Evolutionary conservation across 2,888 invertebrate species (phyloP), one percentile per base, ranked within the genome.

Genomic region (Zaprionus bogoriensis): DNA sequence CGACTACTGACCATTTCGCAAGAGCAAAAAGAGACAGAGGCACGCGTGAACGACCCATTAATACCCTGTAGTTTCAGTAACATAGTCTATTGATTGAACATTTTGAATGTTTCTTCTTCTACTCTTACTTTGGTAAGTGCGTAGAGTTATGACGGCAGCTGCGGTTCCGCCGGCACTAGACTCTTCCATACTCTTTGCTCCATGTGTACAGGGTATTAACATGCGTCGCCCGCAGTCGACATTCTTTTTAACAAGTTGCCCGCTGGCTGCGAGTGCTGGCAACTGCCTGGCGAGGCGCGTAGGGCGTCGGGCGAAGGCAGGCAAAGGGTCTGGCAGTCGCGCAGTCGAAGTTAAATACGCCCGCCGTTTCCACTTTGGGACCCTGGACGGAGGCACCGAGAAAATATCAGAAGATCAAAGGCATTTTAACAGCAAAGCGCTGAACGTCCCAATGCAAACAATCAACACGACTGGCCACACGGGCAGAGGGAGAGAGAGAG

Each of bases 331-430:
- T 68, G 30, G 52, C 39, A 36, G 81, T 77, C 77, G 74, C 27
- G 52, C 39, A 36, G 81, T 77, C 77, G 74, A 77, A 87, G 80
- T 76, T 85, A 86, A 85, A 85, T 87, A 85, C 87, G 87, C 86
- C 83, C 86, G 87, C 86, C 78, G 74, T 75, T 78, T 78, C 61
- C 70, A 73, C 68, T 68, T 55, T 78, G 68, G 64, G 59, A 59
- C 50, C 44, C 4, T 12, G 41, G 64, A 45, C 38, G 32, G 58
- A 60, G 62, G 51, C 44, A 59, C 25, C 4, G 30, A 52, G 76
- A 69, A 87, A 87, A 87, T 89, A 83, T 82, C 78, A 86, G 74
- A 80, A 88, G 86, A 89, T 88, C 89, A 88, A 88, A 88, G 78
- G 88, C 82, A 88, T 88, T 88, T 88, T 67, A 76, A 74, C 71